Base-by-base conservation (phyloP, 2,888 invertebrate genomes). In the Tricholauxania praeusta region DNA sequence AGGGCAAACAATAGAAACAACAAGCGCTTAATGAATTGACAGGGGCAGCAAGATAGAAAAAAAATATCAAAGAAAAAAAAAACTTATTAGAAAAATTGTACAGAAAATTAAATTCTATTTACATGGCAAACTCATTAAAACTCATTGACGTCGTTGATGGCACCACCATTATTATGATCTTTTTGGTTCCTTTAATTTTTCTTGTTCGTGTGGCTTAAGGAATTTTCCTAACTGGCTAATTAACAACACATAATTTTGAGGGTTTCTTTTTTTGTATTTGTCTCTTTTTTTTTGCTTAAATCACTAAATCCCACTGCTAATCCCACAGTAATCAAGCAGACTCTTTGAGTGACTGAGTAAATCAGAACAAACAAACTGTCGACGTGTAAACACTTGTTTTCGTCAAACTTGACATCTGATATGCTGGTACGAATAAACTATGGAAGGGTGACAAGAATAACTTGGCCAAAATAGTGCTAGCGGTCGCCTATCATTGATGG, bases 331-430 rank as follows among this genome's bases (percentile, higher is more conserved):
- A 39, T 39, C 39, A 39, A 39, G 2, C 39, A 39, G 39, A 1
- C 39, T 39, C 8, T 1, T 10, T 39, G 10, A 39, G 8, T 39
- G 39, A 39, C 39, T 39, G 10, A 10, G 39, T 39, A 39, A 39
- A 39, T 39, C 39, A 39, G 39, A 10, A 64, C 28, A 64, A 64
- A 22, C 64, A 64, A 51, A n/a, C n/a, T 17, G 63, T 39, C 47
- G 15, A 47, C 19, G 14, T 57, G 57, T n/a, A 49, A 64, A 64
- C 64, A 64, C 64, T 64, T 64, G 64, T 51, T 49, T 49, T 49
- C 51, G 64, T 64, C 64, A 49, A 22, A 14, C 28, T 64, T 64
- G 64, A 64, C 51, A 64, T 22, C 48, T 64, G 64, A 64, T 28
- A 64, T 51, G 49, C 49, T 15, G 39, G 49, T 7, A 22, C 10